Percentiles rank a stretch among this genome's conserved stretches.
Evolutionary conservation across 2,888 invertebrate genomes (phyloP).

Genomic region (Protonemura montana): DNA sequence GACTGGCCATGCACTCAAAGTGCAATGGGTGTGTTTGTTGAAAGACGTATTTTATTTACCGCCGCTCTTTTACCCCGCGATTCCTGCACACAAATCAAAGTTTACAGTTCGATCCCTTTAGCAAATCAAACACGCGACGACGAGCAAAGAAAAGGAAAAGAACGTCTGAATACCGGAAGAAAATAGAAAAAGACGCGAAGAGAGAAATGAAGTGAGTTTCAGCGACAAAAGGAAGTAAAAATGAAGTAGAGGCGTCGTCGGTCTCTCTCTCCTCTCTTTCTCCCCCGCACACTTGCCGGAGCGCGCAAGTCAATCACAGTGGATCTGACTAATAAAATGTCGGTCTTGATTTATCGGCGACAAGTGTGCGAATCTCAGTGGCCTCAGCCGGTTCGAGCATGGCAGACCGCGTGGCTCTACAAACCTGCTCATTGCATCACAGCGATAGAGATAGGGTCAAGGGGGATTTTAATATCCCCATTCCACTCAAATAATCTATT

Average conservation of each 20-base stretch:
- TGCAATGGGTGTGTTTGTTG: neutral
- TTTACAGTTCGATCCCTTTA: neutral
- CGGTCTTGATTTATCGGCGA: neutral
- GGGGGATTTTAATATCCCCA: slow-evolving; percentile 12
- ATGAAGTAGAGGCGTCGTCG: no score
- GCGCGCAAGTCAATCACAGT: neutral
- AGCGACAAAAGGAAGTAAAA: neutral
- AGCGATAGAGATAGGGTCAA: slow-evolving; percentile 38
- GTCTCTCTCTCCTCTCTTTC: neutral
- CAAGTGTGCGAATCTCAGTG: neutral
- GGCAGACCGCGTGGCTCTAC: slow-evolving; percentile 8
- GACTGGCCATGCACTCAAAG: no score
- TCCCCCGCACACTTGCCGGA: neutral
- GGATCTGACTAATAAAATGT: neutral
- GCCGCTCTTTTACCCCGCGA: neutral
- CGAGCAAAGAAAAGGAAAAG: neutral
- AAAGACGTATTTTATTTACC: neutral
- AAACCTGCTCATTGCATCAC: slow-evolving; percentile 20
- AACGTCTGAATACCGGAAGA: neutral
- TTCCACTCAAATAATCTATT: slow-evolving; percentile 40
- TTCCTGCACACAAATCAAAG: neutral
- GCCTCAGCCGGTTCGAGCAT: neutral
- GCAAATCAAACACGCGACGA: neutral
- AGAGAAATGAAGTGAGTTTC: neutral
- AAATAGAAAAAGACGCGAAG: no score